A percentile compares a stretch with the other conserved stretches of the same genome.
phyloP scores from a whole-genome alignment of 2,888 invertebrate species.

The Trilocha varians region DNA sequence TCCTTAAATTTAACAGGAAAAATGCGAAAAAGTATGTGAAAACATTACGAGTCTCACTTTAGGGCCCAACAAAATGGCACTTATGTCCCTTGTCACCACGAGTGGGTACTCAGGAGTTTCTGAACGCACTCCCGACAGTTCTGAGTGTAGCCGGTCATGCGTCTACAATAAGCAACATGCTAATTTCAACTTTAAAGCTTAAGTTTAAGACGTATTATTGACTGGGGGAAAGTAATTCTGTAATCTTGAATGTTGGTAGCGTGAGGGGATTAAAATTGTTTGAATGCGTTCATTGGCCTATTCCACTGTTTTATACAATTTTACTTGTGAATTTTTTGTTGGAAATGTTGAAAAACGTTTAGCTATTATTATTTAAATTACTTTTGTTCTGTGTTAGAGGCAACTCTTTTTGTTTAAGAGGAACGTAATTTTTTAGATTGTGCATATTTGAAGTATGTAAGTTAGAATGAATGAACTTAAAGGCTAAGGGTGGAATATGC shows the following conservation, averaged over 20 bases:
- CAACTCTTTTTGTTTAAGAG: too few relatives aligned
- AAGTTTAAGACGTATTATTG: neutral
- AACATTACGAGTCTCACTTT: conserved; percentile 19
- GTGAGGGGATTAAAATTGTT: conserved; percentile 5
- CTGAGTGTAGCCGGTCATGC: conserved; percentile 6
- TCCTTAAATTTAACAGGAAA: conserved; percentile 8
- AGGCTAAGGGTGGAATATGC: too few relatives aligned
- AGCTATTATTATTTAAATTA: too few relatives aligned
- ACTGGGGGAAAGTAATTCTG: neutral
- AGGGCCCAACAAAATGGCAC: conserved; percentile 33
- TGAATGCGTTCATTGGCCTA: conserved; percentile 4
- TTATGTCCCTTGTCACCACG: conserved; percentile 31
- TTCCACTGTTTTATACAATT: conserved; percentile 5
- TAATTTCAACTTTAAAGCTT: conserved; percentile 1
- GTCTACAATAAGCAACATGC: neutral
- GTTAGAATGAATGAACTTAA: too few relatives aligned
- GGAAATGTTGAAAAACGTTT: neutral
- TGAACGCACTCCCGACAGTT: conserved; percentile 18
- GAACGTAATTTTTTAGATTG: too few relatives aligned
- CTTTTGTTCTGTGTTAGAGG: too few relatives aligned
- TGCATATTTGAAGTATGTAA: too few relatives aligned
- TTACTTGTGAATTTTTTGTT: neutral
- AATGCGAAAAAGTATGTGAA: conserved; percentile 16
- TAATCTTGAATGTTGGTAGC: neutral
- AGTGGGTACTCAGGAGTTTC: conserved; percentile 24